Base-by-base conservation (phyloP, 2,113 vertebrate genomes). In the Chloropsis cyanopogon region DNA sequence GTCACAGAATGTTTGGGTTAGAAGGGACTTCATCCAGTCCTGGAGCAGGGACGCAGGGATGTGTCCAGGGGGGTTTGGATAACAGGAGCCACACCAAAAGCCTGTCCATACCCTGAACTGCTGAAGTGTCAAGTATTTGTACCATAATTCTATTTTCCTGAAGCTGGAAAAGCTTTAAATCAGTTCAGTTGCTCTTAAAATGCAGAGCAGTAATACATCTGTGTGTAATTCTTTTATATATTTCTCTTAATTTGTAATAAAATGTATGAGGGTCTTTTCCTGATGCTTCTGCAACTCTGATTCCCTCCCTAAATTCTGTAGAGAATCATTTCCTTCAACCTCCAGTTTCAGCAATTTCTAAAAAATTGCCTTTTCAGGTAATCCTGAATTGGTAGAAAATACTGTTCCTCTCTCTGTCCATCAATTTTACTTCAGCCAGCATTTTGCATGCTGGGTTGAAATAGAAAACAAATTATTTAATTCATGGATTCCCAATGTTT, bases 121-220 rank as follows among this genome's bases (percentile, higher is more conserved):
- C 11, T 41, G 2, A 26, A 35, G 12, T 22, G 52, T 41, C 21
- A 69, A 71, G 14, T 12, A 16, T 8, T 54, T 76, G 35, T 16
- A 3, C 31, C 46, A 31, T 52, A 26, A 46, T 37, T 82, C 4
- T 19, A 24, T 44, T 75, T 53, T 15, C 72, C 68, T 76, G 60
- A 59, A 83, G 56, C 54, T 86, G 42, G 22, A 39, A 50, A 50
- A 46, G 52, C 20, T 44, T 76, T 68, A 12, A 39, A 25, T 53
- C 23, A 21, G 14, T 52, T 63, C 37, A 52, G 0, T 61, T 2
- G 3, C 35, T 82, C 11, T 8, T 85, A 23, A 90, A 82, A 63
- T 35, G 47, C 49, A 21, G 35, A 53, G 12, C 46, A 70, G 10
- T 31, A 6, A 56, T 8, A 29, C 0, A 0, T 57, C 5, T 1